Evolutionary conservation across 2,113 vertebrate species (phyloP), one percentile per base, ranked within the genome.

Genomic region (Athene cunicularia): DNA sequence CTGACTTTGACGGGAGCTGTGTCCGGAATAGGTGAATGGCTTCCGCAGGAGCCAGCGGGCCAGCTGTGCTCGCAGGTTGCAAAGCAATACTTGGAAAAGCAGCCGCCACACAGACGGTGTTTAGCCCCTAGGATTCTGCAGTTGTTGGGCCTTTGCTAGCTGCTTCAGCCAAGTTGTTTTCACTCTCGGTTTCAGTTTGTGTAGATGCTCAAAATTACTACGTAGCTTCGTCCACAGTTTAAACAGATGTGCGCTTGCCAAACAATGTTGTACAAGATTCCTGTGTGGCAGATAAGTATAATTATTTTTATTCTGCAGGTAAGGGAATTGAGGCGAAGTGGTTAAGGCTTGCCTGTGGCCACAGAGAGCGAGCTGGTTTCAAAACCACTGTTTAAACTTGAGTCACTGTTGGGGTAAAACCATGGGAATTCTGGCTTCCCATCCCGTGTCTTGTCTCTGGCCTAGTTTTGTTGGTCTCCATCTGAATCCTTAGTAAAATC

Each of bases 321-420:
- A n/a, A 80, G 71, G 41, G 79, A 95, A 67, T 86, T 91, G 93
- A 91, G 66, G 77, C 74, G 33, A 39, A 88, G 91, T 64, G 91
- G 91, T 91, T 91, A 70, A 80, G 80, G n/a, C 81, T 95, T 90
- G 86, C 94, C 96, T 47, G 66, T 97, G 95, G 93, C 87, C 95
- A 94, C 35, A n/a, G 50, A 41, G 91, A 94, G 79, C 9, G 56
- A 74, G 85, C 64, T 77, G 59, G 20, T 87, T 95, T 93, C 77
- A 73, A 95, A 97, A 85, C 95, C 89, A 83, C 90, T 83, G 12
- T 81, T 93, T 91, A 95, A 93, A 91, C 88, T 96, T 93, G 95
- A 96, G 95, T 95, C 94, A 95, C 13, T 0, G 59, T 93, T 96
- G 90, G 93, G 95, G 59, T 93, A 93, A 96, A 97, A 96, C 60